phyloP scores from a whole-genome alignment of 1,140 invertebrate genomes.

The Brachionus rubens region DNA sequence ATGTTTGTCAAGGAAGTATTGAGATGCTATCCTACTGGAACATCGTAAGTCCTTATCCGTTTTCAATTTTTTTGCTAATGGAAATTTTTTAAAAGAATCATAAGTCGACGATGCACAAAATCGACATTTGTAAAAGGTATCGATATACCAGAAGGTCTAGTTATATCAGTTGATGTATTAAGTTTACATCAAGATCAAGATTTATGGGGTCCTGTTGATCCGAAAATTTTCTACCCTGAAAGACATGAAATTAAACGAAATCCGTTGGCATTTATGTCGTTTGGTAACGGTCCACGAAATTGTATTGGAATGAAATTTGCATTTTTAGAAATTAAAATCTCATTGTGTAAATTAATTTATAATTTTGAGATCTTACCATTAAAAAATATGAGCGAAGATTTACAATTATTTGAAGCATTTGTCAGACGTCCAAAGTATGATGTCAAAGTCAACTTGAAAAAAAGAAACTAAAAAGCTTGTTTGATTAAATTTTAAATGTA shows the following conservation, averaged over 20 bases:
- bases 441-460: constrained; percentile 1
- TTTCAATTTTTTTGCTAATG: constrained; percentile 21
- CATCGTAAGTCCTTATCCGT: neutral
- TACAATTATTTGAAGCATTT: constrained; percentile 38
- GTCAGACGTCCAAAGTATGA: constrained; percentile 44
- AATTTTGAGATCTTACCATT: constrained; percentile 49
- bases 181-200: constrained; percentile 55
- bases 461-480: constrained; percentile 17
- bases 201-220: constrained; percentile 54
- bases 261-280: constrained; percentile 60
- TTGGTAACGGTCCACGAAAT: constrained; percentile 64
- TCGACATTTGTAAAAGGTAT: constrained; percentile 51
- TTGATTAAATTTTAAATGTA: too few relatives aligned
- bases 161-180: constrained; percentile 55
- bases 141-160: constrained; percentile 54
- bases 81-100: constrained; percentile 49
- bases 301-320: constrained; percentile 69
- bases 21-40: neutral
- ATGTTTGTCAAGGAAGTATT: constrained; percentile 22
- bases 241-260: constrained; percentile 51
- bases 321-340: constrained; percentile 68
- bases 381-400: constrained; percentile 47
- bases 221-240: constrained; percentile 53
- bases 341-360: constrained; percentile 57
- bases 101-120: constrained; percentile 52